Evolutionary conservation across 2,888 invertebrate genomes (phyloP), one percentile per base, ranked within the genome.

Genomic region (Belgica antarctica): DNA sequence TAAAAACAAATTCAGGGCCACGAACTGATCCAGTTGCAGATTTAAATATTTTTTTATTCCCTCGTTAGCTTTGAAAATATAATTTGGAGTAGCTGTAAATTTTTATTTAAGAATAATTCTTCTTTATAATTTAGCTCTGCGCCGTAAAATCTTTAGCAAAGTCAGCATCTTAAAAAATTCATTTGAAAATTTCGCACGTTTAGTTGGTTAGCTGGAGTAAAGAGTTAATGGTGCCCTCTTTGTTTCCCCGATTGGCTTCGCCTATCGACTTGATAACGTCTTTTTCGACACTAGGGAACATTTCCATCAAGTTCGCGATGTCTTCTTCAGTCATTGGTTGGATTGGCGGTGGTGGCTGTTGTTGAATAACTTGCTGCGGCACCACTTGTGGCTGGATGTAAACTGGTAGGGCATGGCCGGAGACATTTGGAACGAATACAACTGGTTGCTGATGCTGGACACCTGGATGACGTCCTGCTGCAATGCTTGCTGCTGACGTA

Each of bases 221-320:
- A 0, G 92, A 90, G 82, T 94, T 94, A 75, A 96, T 90, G 5
- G 95, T 91, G 12, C 88, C 86, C 76, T 95, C 94, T 77, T 95
- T 95, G 79, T 94, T 90, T 1, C 94, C 94, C 57, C 87, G 82
- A 77, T 95, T 94, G 2, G 90, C 92, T 78, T 95, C 94, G 76
- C 91, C 86, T 22, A 97, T 92, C 0, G 94, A 92, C 77, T 88
- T 90, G 71, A 97, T 89, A 3, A 96, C 94, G 76, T 96, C 95
- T 73, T 89, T 89, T 77, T 97, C 96, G 77, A 96, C 88, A 77
- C 90, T 90, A 1, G 97, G 96, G 82, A 98, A 97, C 95, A 97
- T 96, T 81, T 96, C 96, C 68, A 68, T 68, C 15, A 68, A 31
- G 27, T 68, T 68, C 2, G 52, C 10, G 62, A 87, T 80, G 77